Conservation (phyloP, 2,797 vertebrate species). For the Urosaurus nigricauda region DNA sequence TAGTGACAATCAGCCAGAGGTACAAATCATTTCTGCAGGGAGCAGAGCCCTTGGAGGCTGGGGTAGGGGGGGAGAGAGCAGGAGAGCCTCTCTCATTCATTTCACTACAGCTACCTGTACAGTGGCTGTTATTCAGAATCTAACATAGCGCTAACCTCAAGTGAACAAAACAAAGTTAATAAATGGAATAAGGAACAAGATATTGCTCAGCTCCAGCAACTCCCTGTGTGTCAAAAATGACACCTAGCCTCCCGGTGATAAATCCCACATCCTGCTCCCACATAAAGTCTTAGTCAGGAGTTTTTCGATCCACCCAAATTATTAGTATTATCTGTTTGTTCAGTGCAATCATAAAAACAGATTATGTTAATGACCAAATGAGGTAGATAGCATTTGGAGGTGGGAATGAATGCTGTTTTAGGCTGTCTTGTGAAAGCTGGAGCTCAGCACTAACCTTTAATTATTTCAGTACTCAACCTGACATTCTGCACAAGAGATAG, state of each 20-base stretch:
- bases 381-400: neutral
- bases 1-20: conserved; percentile 89
- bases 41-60: conserved; percentile 80
- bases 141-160: conserved; percentile 74
- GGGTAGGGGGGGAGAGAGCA: conserved; percentile 54
- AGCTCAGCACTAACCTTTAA: neutral
- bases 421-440: neutral
- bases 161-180: conserved; percentile 83
- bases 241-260: conserved; percentile 64
- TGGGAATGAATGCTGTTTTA: too few species aligned
- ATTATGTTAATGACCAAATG: neutral
- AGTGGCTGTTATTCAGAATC: conserved; percentile 81
- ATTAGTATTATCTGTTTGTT: neutral
- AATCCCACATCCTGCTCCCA: conserved; percentile 43
- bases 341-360: neutral
- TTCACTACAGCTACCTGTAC: conserved; percentile 80
- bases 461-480: neutral
- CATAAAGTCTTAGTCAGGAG: conserved; percentile 48
- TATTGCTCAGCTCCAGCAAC: conserved; percentile 71
- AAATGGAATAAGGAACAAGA: conserved; percentile 78
- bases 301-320: neutral
- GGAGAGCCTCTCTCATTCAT: conserved; percentile 75
- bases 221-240: conserved; percentile 72
- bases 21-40: conserved; percentile 86
- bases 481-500: neutral